Evolutionary conservation across 2,888 invertebrate species (phyloP).

Genomic region (Tachina fera): DNA sequence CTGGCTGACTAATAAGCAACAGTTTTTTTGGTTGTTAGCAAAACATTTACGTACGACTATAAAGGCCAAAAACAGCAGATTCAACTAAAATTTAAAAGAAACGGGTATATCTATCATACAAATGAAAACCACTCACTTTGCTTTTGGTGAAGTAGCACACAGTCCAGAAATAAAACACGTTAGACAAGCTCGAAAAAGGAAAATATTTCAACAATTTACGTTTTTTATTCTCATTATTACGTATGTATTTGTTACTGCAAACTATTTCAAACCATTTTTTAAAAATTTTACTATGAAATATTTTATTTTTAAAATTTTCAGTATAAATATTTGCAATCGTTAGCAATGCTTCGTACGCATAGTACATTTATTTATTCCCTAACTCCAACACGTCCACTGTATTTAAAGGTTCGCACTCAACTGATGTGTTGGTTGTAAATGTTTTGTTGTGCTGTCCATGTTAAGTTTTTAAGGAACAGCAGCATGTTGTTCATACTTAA

Average conservation of each 20-base stretch:
- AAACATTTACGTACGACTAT: slow-evolving; percentile 17
- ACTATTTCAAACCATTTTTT: slow-evolving; percentile 10
- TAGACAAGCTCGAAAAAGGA: slow-evolving; percentile 61
- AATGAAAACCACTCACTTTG: slow-evolving; percentile 26
- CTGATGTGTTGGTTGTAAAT: slow-evolving; percentile 47
- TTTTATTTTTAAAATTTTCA: neutral
- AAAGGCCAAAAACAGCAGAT: slow-evolving; percentile 46
- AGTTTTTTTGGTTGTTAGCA: slow-evolving; percentile 15
- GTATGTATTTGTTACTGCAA: neutral
- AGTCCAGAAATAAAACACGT: slow-evolving; percentile 55
- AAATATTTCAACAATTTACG: slow-evolving; percentile 62
- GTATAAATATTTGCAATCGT: neutral
- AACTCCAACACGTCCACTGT: slow-evolving; percentile 37
- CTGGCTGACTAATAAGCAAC: slow-evolving; percentile 22
- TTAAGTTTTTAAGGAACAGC: neutral
- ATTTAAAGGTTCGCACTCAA: slow-evolving; percentile 59
- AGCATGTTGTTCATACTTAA: slow-evolving; percentile 36
- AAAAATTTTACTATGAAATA: neutral
- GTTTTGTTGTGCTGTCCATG: slow-evolving; percentile 27
- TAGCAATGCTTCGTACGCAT: neutral
- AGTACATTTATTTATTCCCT: neutral
- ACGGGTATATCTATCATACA: slow-evolving; percentile 34
- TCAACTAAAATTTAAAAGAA: slow-evolving; percentile 34
- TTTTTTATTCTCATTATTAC: neutral
- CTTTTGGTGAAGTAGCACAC: slow-evolving; percentile 62